Conservation (phyloP, 2,113 vertebrate species). For the Pseudopipra pipra region DNA sequence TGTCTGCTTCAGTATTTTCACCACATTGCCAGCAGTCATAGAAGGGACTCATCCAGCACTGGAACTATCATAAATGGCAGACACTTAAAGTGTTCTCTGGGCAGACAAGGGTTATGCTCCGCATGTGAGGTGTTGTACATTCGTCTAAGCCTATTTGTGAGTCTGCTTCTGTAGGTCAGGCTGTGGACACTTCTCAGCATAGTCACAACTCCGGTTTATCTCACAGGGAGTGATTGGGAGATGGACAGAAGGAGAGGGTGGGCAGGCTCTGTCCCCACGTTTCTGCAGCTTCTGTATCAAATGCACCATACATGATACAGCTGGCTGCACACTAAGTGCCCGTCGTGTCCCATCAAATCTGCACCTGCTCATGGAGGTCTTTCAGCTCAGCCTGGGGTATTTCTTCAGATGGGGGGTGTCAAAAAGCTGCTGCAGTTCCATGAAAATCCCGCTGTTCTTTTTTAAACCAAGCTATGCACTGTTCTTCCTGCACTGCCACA, state of each 20-base stretch:
- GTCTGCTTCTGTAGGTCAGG: neutral
- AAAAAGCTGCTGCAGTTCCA: neutral
- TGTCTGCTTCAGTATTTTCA: neutral
- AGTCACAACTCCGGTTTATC: neutral
- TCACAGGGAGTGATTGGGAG: neutral
- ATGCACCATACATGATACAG: neutral
- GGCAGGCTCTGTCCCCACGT: neutral
- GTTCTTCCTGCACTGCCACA: neutral
- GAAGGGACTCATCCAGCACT: neutral
- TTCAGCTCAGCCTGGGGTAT: neutral
- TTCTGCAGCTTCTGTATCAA: neutral
- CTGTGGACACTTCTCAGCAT: neutral
- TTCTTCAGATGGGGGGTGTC: neutral
- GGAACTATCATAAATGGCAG: neutral
- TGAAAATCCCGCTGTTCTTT: neutral
- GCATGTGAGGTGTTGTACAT: fast-evolving
- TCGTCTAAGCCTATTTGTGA: neutral
- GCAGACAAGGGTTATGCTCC: neutral
- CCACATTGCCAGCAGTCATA: neutral
- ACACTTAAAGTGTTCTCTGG: neutral
- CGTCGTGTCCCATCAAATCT: neutral
- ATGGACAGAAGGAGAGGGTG: neutral
- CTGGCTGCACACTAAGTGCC: neutral
- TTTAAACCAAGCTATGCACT: neutral
- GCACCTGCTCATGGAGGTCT: neutral